A percentile compares a stretch with the other conserved stretches of the same genome.
phyloP scores from a whole-genome alignment of 2,113 vertebrate genomes.

The Danionella cerebrum region DNA sequence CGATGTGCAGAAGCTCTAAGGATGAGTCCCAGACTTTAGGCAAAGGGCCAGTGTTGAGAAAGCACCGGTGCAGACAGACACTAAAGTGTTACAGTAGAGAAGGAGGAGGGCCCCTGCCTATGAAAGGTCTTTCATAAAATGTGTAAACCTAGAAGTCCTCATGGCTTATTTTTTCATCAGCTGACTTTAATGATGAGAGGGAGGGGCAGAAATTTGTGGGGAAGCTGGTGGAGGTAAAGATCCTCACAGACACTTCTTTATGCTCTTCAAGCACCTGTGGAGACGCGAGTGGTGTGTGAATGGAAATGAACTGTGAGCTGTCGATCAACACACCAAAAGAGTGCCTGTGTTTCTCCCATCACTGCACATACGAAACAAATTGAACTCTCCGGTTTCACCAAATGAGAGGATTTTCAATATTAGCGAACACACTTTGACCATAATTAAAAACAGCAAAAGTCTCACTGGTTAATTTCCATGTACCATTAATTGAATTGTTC shows the following conservation, averaged over 20 bases:
- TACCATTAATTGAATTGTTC: too few species aligned
- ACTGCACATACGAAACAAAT: conserved; percentile 36
- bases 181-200: conserved; percentile 54
- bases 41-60: conserved; percentile 4
- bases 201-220: not conserved
- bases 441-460: too few species aligned
- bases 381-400: too few species aligned
- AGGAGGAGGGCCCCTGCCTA: conserved; percentile 31
- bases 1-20: not conserved
- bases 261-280: conserved; percentile 58
- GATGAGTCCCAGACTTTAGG: not conserved
- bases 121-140: conserved; percentile 64
- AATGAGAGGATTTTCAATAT: too few species aligned
- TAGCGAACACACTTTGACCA: too few species aligned
- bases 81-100: conserved; percentile 32
- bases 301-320: conserved; percentile 23
- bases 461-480: too few species aligned
- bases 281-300: conserved; percentile 39
- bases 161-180: conserved; percentile 54
- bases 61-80: conserved; percentile 31
- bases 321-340: conserved; percentile 37
- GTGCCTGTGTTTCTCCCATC: conserved; percentile 30
- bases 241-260: conserved; percentile 62
- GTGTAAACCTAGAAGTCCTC: conserved; percentile 54
- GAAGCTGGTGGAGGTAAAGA: conserved; percentile 48